phyloP scores from a whole-genome alignment of 2,888 invertebrate species.

The Odontocolon sp. region DNA sequence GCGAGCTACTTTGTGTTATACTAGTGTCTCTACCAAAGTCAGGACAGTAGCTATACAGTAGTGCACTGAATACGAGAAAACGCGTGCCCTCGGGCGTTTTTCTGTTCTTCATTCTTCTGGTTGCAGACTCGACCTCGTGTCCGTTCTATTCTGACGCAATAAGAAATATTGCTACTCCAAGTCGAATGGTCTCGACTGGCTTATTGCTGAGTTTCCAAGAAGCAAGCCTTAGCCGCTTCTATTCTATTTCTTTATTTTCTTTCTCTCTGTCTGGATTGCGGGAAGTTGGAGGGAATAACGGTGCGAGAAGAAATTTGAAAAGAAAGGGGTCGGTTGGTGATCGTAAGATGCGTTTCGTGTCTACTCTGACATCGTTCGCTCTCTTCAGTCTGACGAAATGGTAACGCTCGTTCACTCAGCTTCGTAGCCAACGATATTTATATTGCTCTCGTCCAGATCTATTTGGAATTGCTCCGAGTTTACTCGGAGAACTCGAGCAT shows the following conservation, averaged over 20 bases:
- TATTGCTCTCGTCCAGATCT: constrained; percentile 41
- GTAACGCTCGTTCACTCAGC: no score
- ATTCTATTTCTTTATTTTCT: constrained; percentile 23
- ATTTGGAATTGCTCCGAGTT: constrained; percentile 26
- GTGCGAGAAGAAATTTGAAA: constrained; percentile 26
- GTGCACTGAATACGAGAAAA: constrained; percentile 44
- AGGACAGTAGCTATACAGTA: constrained; percentile 18
- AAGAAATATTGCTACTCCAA: constrained; percentile 75
- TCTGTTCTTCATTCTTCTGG: neutral
- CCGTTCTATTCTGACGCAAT: constrained; percentile 65
- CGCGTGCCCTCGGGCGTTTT: constrained; percentile 42
- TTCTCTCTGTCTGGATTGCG: constrained; percentile 22
- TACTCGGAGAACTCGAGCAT: neutral
- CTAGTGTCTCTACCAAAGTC: constrained; percentile 24
- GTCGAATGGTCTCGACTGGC: constrained; percentile 67
- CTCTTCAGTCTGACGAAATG: neutral
- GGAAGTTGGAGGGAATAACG: neutral
- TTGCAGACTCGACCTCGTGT: constrained; percentile 57
- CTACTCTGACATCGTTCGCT: neutral
- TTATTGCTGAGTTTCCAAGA: constrained; percentile 66
- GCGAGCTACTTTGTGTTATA: constrained; percentile 27
- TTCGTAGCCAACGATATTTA: constrained; percentile 53
- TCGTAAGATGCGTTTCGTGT: neutral
- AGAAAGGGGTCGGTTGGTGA: constrained; percentile 5
- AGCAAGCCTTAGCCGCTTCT: neutral